Base-by-base conservation (phyloP, 2,888 invertebrate genomes). In the Oscheius sp. region DNA sequence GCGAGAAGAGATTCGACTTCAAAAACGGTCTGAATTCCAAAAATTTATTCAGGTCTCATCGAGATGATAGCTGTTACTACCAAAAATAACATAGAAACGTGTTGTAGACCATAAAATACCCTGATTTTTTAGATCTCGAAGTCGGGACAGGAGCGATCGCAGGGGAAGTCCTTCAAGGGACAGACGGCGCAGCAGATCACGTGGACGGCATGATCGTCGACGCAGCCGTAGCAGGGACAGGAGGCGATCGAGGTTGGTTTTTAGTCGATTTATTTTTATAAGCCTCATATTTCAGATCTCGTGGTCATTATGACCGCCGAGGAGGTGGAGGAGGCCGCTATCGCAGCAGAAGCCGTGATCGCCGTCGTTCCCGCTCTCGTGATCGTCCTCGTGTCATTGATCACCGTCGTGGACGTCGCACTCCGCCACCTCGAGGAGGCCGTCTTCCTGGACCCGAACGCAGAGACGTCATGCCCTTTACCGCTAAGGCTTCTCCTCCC, bases 391-490 rank as follows among this genome's bases (percentile, higher is more conserved):
- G 77, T 18, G 68, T 74, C 27, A 35, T 74, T 12, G 77, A 77
- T 25, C 73, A 75, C 58, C 75, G 79, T n/a, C 73, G 72, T 66
- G 63, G 74, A 66, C 74, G 76, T 45, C 72, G 83, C 45, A 46
- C 49, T 2, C 27, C 66, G 5, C 79, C 81, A 23, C 75, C 72
- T n/a, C 75, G 75, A 23, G 61, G 75, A 73, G 71, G 77, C 94
- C 84, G 96, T 96, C 87, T 92, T 95, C 84, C 95, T 94, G 71
- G 88, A 16, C 88, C 88, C 1, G 88, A 88, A 74, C 80, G 88
- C 25, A 82, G 88, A n/a, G 88, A 88, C 74, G 88, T 88, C 76
- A 88, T 88, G 88, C 88, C 88, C 6, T 88, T 88, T 81, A 84
- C 85, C 16, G 84, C 88, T 0, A 79, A 84, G 43, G 76, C 77